These are phyloP conservation scores for Dolichopus griseipennis DNA, from an alignment of 2,888 invertebrate species.

Conservation along the genomic window DNA sequence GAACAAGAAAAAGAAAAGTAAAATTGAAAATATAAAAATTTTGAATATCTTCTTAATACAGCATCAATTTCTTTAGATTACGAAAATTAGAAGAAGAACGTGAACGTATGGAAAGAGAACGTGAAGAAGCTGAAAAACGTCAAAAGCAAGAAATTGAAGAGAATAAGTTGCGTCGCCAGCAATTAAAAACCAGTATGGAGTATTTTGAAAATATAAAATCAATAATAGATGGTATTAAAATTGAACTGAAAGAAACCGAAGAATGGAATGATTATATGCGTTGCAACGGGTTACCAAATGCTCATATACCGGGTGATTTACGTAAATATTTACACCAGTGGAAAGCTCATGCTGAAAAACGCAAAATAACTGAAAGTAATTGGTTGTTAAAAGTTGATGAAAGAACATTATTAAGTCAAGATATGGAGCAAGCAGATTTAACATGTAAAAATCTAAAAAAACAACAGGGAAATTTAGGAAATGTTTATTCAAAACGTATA, in stretches of 20 bases:
- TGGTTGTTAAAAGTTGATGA: conserved; percentile 41
- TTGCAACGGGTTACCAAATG: conserved; percentile 41
- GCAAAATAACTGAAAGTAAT: conserved; percentile 34
- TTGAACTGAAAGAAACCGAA: conserved; percentile 30
- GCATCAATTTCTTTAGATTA: conserved; percentile 25
- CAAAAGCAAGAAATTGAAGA: conserved; percentile 39
- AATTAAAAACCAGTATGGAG: conserved; percentile 37
- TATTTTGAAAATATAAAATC: conserved; percentile 34
- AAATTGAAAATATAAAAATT: not conserved
- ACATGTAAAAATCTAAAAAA: conserved; percentile 33
- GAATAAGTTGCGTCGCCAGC: conserved; percentile 36
- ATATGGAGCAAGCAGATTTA: conserved; percentile 33
- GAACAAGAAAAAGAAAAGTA: conserved; percentile 44
- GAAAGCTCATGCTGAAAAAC: conserved; percentile 31
- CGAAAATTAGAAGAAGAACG: conserved; percentile 41
- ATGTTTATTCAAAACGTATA: conserved; percentile 37
- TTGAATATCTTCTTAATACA: not conserved
- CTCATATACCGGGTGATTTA: conserved; percentile 40
- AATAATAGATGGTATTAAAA: conserved; percentile 34
- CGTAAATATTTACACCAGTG: conserved; percentile 43
- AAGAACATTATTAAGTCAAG: conserved; percentile 40
- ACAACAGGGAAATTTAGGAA: conserved; percentile 38
- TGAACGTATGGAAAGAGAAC: conserved; percentile 38
- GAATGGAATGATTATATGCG: conserved; percentile 44
- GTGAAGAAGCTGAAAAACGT: conserved; percentile 39